phyloP scores from a whole-genome alignment of 2,113 vertebrate genomes.

The Clarias gariepinus region DNA sequence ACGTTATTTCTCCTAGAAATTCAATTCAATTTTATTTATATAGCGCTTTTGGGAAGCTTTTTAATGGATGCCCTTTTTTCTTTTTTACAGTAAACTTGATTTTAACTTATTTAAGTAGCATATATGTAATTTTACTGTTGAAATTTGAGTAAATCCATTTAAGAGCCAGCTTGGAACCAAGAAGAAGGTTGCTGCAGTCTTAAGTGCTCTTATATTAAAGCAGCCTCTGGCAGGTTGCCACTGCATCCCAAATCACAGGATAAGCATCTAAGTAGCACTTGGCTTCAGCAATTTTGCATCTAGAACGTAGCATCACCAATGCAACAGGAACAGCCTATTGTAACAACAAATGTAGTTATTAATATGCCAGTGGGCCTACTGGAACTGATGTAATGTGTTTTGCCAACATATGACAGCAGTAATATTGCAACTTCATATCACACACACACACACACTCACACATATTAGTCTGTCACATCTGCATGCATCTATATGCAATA shows the following conservation, averaged over 20 bases:
- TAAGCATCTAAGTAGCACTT: conserved; percentile 59
- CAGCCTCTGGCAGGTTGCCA: conserved; percentile 59
- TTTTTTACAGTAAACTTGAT: not conserved
- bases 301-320: conserved; percentile 69
- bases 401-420: not conserved
- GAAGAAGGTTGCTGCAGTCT: not conserved
- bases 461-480: not conserved
- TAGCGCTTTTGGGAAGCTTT: too few relatives aligned
- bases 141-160: not conserved
- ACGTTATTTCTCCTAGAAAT: not conserved
- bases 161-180: not conserved
- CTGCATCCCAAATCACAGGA: conserved; percentile 67
- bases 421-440: not conserved
- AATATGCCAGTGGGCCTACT: not conserved
- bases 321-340: conserved; percentile 73
- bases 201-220: conserved; percentile 5
- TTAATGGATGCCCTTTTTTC: not conserved
- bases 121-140: not conserved
- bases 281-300: conserved; percentile 66
- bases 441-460: not conserved
- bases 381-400: not conserved
- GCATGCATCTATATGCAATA: not conserved
- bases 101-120: not conserved
- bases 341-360: conserved; percentile 14
- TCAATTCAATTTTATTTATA: too few relatives aligned